These are phyloP conservation scores for Cricetomys ansorgei DNA, from an alignment of 2,113 vertebrate genomes.

Conservation along the genomic window DNA sequence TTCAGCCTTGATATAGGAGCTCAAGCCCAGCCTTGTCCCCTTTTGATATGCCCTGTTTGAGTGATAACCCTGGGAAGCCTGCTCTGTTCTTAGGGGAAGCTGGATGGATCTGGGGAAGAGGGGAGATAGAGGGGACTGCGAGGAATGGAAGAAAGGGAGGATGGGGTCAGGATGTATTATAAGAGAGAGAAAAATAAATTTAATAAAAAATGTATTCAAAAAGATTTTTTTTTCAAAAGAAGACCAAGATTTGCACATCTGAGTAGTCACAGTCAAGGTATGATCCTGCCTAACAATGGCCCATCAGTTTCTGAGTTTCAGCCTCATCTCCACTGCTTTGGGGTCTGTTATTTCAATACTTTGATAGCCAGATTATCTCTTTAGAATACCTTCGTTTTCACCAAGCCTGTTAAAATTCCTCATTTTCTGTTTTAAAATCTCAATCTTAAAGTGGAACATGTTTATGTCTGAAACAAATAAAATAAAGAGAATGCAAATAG, in stretches of 20 bases:
- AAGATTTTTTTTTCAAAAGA: background rate
- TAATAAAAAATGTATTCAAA: too few relatives aligned
- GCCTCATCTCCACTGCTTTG: background rate
- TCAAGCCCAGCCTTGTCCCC: too few relatives aligned
- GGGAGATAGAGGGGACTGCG: too few relatives aligned
- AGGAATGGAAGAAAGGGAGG: too few relatives aligned
- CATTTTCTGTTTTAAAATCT: background rate
- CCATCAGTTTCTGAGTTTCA: background rate
- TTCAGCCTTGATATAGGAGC: too few relatives aligned
- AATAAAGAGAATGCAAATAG: conserved; percentile 6
- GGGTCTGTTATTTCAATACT: background rate
- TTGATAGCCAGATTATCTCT: background rate
- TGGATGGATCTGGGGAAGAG: too few relatives aligned
- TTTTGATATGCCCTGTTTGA: too few relatives aligned
- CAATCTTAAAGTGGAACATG: background rate
- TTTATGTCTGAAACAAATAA: conserved; percentile 2
- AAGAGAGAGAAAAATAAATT: too few relatives aligned
- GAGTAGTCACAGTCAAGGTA: background rate
- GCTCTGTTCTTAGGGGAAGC: too few relatives aligned
- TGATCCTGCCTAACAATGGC: background rate
- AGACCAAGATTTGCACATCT: background rate
- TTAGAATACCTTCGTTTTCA: background rate
- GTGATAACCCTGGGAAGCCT: too few relatives aligned
- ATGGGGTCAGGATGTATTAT: too few relatives aligned
- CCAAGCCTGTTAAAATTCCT: background rate